Conservation (phyloP, 2,797 vertebrate species). For the Cyprinella venusta region DNA sequence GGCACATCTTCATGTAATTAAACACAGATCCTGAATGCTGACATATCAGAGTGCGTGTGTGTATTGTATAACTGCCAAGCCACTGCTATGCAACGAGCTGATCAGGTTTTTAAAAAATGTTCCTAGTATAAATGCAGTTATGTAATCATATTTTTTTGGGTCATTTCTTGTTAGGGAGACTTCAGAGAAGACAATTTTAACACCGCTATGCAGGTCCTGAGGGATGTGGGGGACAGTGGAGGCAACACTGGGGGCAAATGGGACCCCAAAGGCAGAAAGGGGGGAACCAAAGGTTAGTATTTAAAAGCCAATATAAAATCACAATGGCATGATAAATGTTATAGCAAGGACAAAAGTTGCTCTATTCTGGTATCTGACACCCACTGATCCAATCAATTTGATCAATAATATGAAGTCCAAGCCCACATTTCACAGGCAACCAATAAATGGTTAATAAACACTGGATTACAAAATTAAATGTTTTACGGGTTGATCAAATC, state of each 20-base stretch:
- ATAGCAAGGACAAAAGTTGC: not conserved
- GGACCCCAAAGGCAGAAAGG: slow-evolving; percentile 92
- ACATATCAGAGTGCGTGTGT: not conserved
- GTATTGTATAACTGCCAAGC: not conserved
- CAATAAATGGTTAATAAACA: not conserved
- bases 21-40: not conserved
- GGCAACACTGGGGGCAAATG: slow-evolving; percentile 79
- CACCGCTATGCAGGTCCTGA: slow-evolving; percentile 98
- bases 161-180: slow-evolving; percentile 82
- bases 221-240: slow-evolving; percentile 88
- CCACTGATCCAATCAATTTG: not conserved
- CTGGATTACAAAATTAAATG: not conserved
- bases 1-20: not conserved
- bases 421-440: not conserved
- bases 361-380: not conserved
- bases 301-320: too few relatives aligned
- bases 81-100: not conserved
- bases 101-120: not conserved
- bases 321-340: too few relatives aligned
- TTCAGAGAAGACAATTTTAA: slow-evolving; percentile 99
- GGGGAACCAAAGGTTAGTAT: slow-evolving; percentile 89
- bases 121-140: not conserved
- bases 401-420: not conserved
- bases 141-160: not conserved
- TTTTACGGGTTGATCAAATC: too few relatives aligned